These are phyloP conservation scores for Phaenicophaeus curvirostris DNA, from an alignment of 2,797 vertebrate genomes.

Conservation along the genomic window DNA sequence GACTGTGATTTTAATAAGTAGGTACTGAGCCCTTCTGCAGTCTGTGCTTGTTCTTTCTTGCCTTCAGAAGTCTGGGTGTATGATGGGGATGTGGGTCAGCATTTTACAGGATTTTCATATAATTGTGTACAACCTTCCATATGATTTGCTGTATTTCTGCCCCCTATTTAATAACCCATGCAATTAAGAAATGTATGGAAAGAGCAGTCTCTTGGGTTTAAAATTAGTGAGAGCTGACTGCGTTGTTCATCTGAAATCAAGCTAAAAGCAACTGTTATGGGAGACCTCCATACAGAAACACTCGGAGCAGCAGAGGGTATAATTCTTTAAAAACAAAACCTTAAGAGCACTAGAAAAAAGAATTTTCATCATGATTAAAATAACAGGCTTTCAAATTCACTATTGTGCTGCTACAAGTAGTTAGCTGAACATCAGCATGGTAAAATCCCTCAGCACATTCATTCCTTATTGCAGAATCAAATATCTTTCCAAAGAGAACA, in stretches of 20 bases:
- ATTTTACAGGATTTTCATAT: neutral
- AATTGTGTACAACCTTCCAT: neutral
- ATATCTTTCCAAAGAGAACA: neutral
- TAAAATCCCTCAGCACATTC: neutral
- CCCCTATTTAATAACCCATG: constrained; percentile 44
- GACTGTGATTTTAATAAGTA: neutral
- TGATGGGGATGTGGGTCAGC: neutral
- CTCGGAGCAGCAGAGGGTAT: neutral
- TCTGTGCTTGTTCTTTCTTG: neutral
- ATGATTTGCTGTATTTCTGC: neutral
- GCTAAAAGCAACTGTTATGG: constrained; percentile 6
- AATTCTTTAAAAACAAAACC: constrained; percentile 33
- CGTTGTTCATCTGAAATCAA: constrained; percentile 54
- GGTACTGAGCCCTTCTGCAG: neutral
- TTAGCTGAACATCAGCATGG: neutral
- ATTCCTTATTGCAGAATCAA: neutral
- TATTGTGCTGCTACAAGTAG: neutral
- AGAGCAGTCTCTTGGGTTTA: constrained; percentile 18
- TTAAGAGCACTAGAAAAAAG: neutral
- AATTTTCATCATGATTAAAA: neutral
- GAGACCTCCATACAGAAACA: neutral
- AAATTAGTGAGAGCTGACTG: constrained; percentile 7
- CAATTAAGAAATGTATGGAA: constrained; percentile 53
- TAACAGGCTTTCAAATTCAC: neutral
- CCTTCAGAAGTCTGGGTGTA: neutral